phyloP scores from a whole-genome alignment of 2,113 vertebrate genomes.

The Heliornis fulica region DNA sequence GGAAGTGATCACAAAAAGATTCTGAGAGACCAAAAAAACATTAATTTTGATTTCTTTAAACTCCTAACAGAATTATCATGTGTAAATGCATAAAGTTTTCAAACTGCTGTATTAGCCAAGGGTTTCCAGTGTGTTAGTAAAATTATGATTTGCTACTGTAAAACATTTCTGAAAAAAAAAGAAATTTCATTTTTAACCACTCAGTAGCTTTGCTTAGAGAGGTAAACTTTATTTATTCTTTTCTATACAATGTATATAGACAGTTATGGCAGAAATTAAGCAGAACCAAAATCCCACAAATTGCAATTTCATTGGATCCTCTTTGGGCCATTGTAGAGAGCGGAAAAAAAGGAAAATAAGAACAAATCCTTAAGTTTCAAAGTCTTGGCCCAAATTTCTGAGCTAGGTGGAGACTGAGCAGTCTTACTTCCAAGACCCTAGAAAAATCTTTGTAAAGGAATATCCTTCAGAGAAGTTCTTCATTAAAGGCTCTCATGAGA shows the following conservation, averaged over 20 bases:
- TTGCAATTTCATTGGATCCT: background rate
- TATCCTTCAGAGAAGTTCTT: background rate
- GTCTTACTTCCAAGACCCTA: background rate
- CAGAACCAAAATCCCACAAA: background rate
- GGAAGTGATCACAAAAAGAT: background rate
- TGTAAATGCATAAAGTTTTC: background rate
- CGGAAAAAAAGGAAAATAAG: too few relatives aligned
- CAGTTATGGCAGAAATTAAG: background rate
- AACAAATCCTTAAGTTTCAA: background rate
- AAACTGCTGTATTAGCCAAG: background rate
- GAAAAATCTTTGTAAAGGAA: background rate
- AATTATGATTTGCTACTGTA: background rate
- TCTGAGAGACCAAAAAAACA: background rate
- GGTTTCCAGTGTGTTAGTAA: background rate
- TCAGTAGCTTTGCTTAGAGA: background rate
- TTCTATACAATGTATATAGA: background rate
- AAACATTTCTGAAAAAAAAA: background rate
- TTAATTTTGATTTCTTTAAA: background rate
- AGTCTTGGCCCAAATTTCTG: background rate
- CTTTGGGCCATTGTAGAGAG: background rate
- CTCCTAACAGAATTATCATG: background rate
- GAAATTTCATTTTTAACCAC: background rate
- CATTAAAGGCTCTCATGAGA: background rate
- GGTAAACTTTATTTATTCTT: background rate
- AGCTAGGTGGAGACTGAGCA: background rate